Evolutionary conservation across 2,888 invertebrate species (phyloP).

Genomic region (Lithophane leautieri): DNA sequence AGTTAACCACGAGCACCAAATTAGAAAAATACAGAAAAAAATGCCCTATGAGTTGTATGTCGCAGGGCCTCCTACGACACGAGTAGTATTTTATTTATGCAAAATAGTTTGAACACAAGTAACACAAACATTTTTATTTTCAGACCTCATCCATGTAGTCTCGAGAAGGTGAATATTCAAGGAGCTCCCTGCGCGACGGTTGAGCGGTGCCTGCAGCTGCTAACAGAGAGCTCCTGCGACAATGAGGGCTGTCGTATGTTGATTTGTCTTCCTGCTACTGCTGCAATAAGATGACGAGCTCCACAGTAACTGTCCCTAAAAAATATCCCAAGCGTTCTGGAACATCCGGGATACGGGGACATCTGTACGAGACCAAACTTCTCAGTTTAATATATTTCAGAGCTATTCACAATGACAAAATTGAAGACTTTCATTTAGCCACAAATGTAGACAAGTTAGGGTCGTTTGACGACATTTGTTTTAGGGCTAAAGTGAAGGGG

Average conservation of each 20-base stretch:
- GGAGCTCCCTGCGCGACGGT: too few relatives aligned
- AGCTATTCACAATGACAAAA: constrained; percentile 21
- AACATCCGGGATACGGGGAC: constrained; percentile 49
- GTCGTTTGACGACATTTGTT: constrained; percentile 58
- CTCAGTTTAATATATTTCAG: constrained; percentile 55
- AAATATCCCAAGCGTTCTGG: constrained; percentile 27
- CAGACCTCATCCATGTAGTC: background rate
- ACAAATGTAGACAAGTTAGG: constrained; percentile 59
- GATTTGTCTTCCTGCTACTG: background rate
- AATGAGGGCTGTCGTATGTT: background rate
- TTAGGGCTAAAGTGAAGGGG: constrained; percentile 30
- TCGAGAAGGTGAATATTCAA: background rate
- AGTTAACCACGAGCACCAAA: background rate
- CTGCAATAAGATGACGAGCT: constrained; percentile 6
- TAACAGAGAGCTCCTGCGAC: too few relatives aligned
- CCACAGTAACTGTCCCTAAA: background rate
- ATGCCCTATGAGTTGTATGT: too few relatives aligned
- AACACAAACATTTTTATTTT: background rate
- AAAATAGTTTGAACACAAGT: background rate
- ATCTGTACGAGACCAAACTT: constrained; percentile 58
- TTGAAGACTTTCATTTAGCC: constrained; percentile 53
- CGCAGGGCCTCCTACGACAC: too few relatives aligned
- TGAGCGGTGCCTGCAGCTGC: background rate
- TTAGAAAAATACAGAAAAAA: background rate
- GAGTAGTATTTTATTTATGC: background rate